Evolutionary conservation across 1,140 invertebrate species (phyloP).

Genomic region (Ridgeia piscesae): DNA sequence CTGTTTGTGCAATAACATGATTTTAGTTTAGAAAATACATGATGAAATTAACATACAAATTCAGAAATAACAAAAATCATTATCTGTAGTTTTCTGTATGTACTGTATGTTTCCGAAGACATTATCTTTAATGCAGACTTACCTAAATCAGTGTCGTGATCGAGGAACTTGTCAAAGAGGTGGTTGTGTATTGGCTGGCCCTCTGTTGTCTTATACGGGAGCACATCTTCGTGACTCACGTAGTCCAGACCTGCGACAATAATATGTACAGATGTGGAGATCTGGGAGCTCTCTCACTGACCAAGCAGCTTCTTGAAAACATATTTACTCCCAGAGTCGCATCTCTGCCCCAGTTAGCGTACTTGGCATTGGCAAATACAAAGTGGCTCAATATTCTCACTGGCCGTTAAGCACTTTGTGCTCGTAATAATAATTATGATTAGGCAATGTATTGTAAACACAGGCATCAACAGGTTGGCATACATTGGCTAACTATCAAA

Average conservation of each 20-base stretch:
- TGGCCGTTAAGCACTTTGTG: not conserved
- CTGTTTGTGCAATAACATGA: too few relatives aligned
- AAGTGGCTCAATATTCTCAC: not conserved
- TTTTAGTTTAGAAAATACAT: too few relatives aligned
- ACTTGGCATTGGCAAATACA: not conserved
- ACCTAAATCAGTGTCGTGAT: not conserved
- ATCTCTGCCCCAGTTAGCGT: not conserved
- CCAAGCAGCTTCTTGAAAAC: not conserved
- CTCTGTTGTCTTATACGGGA: conserved; percentile 68
- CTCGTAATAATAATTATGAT: too few relatives aligned
- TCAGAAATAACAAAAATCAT: too few relatives aligned
- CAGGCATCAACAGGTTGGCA: too few relatives aligned
- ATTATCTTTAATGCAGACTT: not conserved
- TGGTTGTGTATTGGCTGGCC: conserved; percentile 87
- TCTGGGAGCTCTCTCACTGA: not conserved
- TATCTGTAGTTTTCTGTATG: too few relatives aligned
- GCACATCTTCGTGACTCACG: conserved; percentile 87
- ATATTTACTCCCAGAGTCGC: not conserved
- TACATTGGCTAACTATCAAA: too few relatives aligned
- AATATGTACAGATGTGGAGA: not conserved
- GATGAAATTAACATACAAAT: too few relatives aligned
- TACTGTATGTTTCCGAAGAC: not conserved
- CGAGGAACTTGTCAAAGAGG: conserved; percentile 93
- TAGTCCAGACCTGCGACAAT: conserved; percentile 73
- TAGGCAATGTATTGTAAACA: too few relatives aligned